phyloP scores from a whole-genome alignment of 2,797 vertebrate species.

The Rousettus madagascariensis region DNA sequence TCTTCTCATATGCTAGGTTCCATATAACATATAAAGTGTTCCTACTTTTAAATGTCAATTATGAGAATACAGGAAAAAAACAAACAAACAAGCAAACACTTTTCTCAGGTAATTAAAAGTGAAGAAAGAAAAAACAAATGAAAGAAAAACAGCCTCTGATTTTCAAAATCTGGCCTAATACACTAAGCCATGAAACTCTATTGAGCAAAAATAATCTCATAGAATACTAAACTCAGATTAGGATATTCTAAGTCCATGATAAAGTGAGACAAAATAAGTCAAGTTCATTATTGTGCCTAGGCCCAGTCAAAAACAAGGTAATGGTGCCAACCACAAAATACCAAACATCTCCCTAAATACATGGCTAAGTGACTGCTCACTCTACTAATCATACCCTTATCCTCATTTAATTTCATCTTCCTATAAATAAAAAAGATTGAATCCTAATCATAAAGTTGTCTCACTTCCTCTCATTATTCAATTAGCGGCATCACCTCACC shows the following conservation, averaged over 20 bases:
- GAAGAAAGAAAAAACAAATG: background rate
- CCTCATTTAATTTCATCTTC: background rate
- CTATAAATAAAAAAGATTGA: background rate
- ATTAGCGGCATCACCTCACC: background rate
- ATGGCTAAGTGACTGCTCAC: background rate
- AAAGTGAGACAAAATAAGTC: slow-evolving; percentile 1
- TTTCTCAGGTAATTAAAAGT: background rate
- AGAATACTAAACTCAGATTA: background rate
- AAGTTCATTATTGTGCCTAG: background rate
- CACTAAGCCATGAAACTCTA: background rate
- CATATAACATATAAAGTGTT: background rate
- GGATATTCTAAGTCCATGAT: background rate
- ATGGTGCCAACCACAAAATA: background rate
- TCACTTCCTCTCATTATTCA: background rate
- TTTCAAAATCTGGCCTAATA: background rate
- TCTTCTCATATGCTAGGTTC: background rate
- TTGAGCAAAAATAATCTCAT: background rate
- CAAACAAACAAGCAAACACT: background rate
- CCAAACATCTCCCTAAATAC: background rate
- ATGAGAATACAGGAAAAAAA: background rate
- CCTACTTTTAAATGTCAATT: background rate
- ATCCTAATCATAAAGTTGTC: background rate
- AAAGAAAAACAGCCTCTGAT: background rate
- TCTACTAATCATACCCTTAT: background rate
- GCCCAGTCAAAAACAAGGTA: background rate